Evolutionary conservation across 2,888 invertebrate genomes (phyloP), one percentile per base, ranked within the genome.

Genomic region (Ommatoiulus sabulosus): DNA sequence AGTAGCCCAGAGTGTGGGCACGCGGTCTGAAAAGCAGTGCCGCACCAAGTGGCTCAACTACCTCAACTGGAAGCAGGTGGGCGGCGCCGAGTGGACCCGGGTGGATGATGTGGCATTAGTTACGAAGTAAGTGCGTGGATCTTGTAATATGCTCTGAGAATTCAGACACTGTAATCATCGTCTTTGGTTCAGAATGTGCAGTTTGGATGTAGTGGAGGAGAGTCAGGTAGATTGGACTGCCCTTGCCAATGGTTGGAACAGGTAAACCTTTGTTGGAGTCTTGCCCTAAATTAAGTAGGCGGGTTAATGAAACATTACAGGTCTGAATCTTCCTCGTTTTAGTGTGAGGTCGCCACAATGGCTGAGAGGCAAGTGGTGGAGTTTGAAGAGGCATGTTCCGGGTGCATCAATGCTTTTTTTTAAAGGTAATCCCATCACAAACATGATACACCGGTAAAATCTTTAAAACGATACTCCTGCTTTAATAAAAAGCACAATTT

Each of bases 1-100:
- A 10, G 93, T 93, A 0, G 92, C 93, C 4, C 92, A 93, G 88
- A 91, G 91, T 88, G 93, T 93, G 6, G 92, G 91, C 8, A 93
- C 93, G 3, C 90, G 93, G 52, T 93, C 93, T 10, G 93, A 93
- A 90, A 93, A 93, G 90, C 93, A 93, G 91, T 93, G 93, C 90
- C 91, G 93, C 10, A 93, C 93, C n/a, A 93, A 93, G 90, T 93
- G 93, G 93, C 91, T 93, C 43, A 93, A 93, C 90, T 93, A 93
- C 90, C 92, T 93, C 84, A 93, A 93, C 91, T 93, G 93, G 93
- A 93, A 93, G 90, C 92, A 92, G 90, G 92, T 92, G 87, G 93
- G 93, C 10, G 93, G 93, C 1, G 91, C 92, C 8, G 92, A 93
- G 84, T 93, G 93, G 93, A 93, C 93, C 3, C 90, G 92, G 52